A percentile compares a stretch with the other conserved stretches of the same genome.
These are phyloP conservation scores for Callinectes sapidus DNA, from an alignment of 2,888 invertebrate species.

Conservation along the genomic window DNA sequence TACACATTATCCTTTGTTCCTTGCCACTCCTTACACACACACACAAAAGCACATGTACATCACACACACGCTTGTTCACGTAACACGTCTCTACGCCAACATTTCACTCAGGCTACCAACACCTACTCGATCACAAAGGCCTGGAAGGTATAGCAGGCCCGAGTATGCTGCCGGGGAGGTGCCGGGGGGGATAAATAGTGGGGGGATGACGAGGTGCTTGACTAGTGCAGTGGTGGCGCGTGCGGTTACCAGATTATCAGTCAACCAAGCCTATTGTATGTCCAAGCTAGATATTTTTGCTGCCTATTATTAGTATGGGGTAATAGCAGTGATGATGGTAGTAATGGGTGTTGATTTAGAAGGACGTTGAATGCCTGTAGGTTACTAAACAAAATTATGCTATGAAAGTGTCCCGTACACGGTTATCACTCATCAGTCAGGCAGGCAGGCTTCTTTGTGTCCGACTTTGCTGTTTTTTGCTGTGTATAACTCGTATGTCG, in stretches of 20 bases:
- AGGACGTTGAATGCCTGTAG: neutral
- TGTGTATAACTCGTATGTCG: no score
- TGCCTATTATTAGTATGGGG: neutral
- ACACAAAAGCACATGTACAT: no score
- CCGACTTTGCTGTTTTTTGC: no score
- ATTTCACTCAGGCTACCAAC: neutral
- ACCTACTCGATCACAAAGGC: neutral
- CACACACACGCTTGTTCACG: neutral
- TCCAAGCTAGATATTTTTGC: no score
- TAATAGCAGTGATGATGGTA: neutral
- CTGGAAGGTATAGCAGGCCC: neutral
- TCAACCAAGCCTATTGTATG: neutral
- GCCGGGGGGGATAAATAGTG: no score
- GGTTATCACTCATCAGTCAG: no score
- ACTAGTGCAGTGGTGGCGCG: neutral
- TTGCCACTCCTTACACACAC: neutral
- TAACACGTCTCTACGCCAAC: neutral
- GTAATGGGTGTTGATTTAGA: neutral
- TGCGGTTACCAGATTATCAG: neutral
- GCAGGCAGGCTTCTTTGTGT: no score
- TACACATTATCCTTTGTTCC: no score
- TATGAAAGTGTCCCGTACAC: neutral
- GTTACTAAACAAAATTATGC: neutral
- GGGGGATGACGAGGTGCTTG: neutral
- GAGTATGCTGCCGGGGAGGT: neutral